Percentiles rank a stretch among this genome's conserved stretches.
phyloP scores from a whole-genome alignment of 2,888 invertebrate genomes.

The Gari tellinella region DNA sequence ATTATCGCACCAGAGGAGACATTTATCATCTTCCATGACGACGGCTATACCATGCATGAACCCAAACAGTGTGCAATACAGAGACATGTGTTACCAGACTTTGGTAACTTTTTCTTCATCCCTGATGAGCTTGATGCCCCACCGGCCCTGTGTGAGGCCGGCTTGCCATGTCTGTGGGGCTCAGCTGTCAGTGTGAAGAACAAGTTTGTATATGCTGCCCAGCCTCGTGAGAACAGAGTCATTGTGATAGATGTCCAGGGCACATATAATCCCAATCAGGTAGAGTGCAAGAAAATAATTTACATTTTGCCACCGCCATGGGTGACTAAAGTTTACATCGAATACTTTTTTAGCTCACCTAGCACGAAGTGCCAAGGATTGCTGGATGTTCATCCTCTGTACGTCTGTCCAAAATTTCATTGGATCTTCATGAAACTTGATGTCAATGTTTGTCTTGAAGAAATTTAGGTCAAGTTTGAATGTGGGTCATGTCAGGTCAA shows the following conservation, averaged over 20 bases:
- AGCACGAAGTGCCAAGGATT: no score
- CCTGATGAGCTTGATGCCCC: constrained; percentile 81
- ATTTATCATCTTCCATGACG: constrained; percentile 91
- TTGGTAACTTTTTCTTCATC: constrained; percentile 87
- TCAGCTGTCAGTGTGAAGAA: constrained; percentile 89
- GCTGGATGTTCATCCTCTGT: no score
- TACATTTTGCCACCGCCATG: not conserved
- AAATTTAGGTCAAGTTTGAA: no score
- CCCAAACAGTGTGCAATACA: constrained; percentile 89
- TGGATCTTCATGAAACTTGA: no score
- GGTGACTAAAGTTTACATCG: not conserved
- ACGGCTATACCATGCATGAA: constrained; percentile 90
- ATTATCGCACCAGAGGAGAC: constrained; percentile 85
- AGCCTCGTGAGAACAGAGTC: constrained; percentile 89
- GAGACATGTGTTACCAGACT: constrained; percentile 90
- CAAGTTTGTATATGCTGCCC: constrained; percentile 89
- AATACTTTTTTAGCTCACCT: no score
- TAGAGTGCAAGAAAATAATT: no score
- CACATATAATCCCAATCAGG: constrained; percentile 81
- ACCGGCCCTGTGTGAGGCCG: constrained; percentile 80
- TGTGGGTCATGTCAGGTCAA: no score
- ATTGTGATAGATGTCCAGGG: constrained; percentile 89
- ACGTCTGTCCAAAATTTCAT: no score
- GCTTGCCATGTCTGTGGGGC: constrained; percentile 89
- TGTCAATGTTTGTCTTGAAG: no score